These are phyloP conservation scores for Rana temporaria DNA, from an alignment of 2,113 vertebrate genomes.

Conservation along the genomic window DNA sequence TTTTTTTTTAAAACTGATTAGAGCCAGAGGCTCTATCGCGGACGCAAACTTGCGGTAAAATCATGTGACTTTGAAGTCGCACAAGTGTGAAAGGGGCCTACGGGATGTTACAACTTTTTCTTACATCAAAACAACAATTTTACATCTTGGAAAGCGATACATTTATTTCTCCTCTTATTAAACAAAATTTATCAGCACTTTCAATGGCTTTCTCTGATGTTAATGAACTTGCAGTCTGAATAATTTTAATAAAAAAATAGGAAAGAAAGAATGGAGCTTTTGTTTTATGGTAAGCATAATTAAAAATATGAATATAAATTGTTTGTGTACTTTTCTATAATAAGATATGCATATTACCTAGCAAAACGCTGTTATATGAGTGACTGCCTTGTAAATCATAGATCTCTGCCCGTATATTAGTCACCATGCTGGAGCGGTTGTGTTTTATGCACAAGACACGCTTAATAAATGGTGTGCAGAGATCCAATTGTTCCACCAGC, in stretches of 20 bases:
- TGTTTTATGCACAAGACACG: constrained; percentile 25
- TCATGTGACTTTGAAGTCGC: too few relatives aligned
- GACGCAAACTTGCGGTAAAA: too few relatives aligned
- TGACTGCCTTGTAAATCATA: constrained; percentile 36
- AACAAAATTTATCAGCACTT: background rate
- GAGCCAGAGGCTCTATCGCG: too few relatives aligned
- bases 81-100: too few relatives aligned
- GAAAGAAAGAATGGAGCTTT: constrained; percentile 5
- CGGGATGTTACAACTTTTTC: too few relatives aligned
- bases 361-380: background rate
- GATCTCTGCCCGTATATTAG: constrained; percentile 10
- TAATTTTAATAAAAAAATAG: constrained; percentile 14
- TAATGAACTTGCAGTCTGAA: constrained; percentile 5
- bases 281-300: constrained; percentile 35
- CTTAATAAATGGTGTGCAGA: constrained; percentile 34
- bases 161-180: background rate
- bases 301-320: constrained; percentile 33
- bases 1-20: too few relatives aligned
- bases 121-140: too few relatives aligned
- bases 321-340: constrained; percentile 23
- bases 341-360: constrained; percentile 22
- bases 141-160: too few relatives aligned
- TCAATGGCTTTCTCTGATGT: background rate
- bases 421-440: constrained; percentile 8
- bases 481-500: constrained; percentile 18